These are phyloP conservation scores for Myotis myotis DNA, from an alignment of 2,797 vertebrate genomes.

Conservation along the genomic window DNA sequence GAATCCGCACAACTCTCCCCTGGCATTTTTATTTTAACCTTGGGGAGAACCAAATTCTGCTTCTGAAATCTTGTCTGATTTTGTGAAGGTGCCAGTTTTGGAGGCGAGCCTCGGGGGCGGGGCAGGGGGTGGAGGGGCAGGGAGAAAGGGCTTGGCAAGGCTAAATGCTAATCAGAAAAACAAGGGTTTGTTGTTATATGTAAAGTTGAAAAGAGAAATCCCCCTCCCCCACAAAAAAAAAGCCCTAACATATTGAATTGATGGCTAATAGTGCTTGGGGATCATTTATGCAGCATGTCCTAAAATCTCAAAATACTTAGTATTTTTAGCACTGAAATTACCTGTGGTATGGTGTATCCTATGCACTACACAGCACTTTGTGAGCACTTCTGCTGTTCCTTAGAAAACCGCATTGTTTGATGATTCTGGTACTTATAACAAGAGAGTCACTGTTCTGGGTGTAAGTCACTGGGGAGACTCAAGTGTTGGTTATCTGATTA, in stretches of 20 bases:
- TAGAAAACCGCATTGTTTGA: not conserved
- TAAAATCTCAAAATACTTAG: slow-evolving; percentile 61
- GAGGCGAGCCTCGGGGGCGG: not conserved
- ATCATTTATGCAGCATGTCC: slow-evolving; percentile 58
- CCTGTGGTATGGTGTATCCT: not conserved
- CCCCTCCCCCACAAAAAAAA: slow-evolving; percentile 68
- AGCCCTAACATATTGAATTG: slow-evolving; percentile 79
- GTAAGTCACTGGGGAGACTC: not conserved
- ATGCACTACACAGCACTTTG: not conserved
- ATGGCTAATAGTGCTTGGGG: slow-evolving; percentile 65
- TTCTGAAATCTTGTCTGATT: slow-evolving; percentile 62
- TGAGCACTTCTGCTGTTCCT: not conserved
- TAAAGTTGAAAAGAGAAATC: slow-evolving; percentile 76
- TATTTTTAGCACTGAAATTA: slow-evolving; percentile 43
- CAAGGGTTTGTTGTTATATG: slow-evolving; percentile 68
- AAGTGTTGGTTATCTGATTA: slow-evolving; percentile 37
- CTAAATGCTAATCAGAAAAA: slow-evolving; percentile 73
- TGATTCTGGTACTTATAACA: not conserved
- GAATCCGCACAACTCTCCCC: not conserved
- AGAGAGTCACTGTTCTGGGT: not conserved
- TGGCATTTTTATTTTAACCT: slow-evolving; percentile 56
- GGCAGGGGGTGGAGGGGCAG: too few species aligned
- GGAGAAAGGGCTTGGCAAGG: slow-evolving; percentile 69
- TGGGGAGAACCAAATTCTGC: slow-evolving; percentile 50
- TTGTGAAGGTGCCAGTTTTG: slow-evolving; percentile 70